Percentiles rank a stretch among this genome's conserved stretches.
phyloP scores from a whole-genome alignment of 2,113 vertebrate genomes.

The Nothoprocta pentlandii region DNA sequence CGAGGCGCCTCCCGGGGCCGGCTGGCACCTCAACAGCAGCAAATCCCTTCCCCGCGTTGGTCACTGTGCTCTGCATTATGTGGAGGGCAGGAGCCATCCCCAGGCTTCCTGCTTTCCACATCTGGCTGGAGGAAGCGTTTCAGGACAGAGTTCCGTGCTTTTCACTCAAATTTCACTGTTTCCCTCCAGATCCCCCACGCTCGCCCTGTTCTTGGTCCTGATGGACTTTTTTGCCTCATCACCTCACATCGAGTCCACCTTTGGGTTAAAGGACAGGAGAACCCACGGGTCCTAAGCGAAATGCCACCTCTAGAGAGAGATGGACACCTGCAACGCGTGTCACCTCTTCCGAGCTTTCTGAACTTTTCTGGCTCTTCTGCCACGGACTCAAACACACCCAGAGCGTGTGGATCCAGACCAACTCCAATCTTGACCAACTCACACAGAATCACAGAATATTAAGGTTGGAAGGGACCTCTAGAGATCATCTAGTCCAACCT shows the following conservation, averaged over 20 bases:
- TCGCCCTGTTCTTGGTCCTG: background rate
- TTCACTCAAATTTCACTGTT: background rate
- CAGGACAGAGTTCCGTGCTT: background rate
- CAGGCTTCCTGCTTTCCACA: accelerated
- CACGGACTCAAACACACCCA: background rate
- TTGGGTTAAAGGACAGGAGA: background rate
- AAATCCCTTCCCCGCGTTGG: accelerated
- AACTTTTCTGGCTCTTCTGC: background rate
- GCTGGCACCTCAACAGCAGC: background rate
- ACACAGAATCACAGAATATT: background rate
- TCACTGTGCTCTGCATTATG: background rate
- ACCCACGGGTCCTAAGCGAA: accelerated
- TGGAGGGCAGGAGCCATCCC: background rate
- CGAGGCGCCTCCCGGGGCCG: background rate
- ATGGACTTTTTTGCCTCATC: background rate
- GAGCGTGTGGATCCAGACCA: accelerated
- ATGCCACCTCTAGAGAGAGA: background rate
- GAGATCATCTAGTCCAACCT: too few species aligned
- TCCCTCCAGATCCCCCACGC: background rate
- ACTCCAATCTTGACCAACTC: background rate
- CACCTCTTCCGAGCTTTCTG: accelerated
- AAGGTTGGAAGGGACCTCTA: too few species aligned
- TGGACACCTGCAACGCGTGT: background rate
- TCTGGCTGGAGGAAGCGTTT: background rate
- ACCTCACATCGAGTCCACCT: accelerated